Base-by-base conservation (phyloP, 1,140 invertebrate genomes). In the Achroia grisella region DNA sequence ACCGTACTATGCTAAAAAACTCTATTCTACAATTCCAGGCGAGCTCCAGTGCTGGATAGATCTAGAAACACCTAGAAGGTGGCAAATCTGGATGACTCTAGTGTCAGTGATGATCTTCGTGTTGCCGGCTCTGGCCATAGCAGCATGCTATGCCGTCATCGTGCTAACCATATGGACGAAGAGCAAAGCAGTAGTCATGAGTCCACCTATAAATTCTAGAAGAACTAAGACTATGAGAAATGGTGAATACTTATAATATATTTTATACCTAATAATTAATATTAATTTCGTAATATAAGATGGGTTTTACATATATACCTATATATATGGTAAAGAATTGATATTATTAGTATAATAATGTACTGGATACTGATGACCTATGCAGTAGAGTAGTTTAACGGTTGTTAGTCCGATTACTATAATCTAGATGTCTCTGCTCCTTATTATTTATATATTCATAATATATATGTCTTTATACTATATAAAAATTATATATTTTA, bases 141-240 rank as follows among this genome's bases (percentile, higher is more conserved):
- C 94, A 0, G 91, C 91, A 1, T 98, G 97, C 72, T 98, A 98
- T 83, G 90, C 93, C 6, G 90, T 97, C 51, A 98, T 98, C 51
- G 95, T 98, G 0, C 89, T 92, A 71, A 97, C 96, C 2, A 98
- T 98, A 56, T 97, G 95, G 95, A 91, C 93, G 1, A 95, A 95
- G 62, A 91, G 86, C 83, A 92, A 89, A 71, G 87, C 87, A 28
- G 86, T 89, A 0, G 86, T 88, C 14, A 81, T 85, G 81, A 83
- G 85, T 54, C 69, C 86, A 37, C 65, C 88, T 48, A 62, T 89
- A 76, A 76, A 89, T 85, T 62, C 88, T 71, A 43, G 87, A 60
- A 52, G 82, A 72, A 74, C 56, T 44, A 89, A 79, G 36, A 77
- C 69, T 40, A 56, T 73, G 56, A 69, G 73, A 39, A 84, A 83